These are phyloP conservation scores for Hemiprocne comata DNA, from an alignment of 2,113 vertebrate species.

Conservation along the genomic window DNA sequence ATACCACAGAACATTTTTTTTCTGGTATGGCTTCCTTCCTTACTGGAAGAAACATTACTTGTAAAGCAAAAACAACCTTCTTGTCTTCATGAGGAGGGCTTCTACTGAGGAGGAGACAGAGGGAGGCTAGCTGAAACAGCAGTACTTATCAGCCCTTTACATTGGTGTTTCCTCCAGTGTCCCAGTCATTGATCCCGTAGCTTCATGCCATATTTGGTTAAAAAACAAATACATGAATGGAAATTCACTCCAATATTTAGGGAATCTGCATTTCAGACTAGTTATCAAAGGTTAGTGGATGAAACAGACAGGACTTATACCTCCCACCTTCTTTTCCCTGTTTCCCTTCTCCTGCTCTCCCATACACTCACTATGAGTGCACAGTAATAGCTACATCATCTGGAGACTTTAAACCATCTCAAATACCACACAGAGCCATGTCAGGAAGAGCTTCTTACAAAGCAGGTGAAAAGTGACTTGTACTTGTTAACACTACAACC, in stretches of 20 bases:
- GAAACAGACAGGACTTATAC: not conserved
- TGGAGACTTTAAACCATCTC: not conserved
- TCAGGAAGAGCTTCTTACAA: not conserved
- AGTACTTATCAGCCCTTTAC: not conserved
- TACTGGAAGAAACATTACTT: not conserved
- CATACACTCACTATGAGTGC: fast-evolving
- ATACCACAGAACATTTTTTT: not conserved
- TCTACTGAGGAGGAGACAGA: not conserved
- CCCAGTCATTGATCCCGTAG: not conserved
- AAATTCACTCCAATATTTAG: not conserved
- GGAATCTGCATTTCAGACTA: not conserved
- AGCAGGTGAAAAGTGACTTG: not conserved
- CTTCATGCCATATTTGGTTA: not conserved
- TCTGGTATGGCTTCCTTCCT: not conserved
- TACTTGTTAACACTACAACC: not conserved
- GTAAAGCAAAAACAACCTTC: not conserved
- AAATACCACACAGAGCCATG: not conserved
- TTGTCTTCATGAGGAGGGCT: not conserved
- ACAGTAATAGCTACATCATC: not conserved
- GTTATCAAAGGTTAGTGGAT: not conserved
- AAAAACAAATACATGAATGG: not conserved
- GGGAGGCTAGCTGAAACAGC: not conserved
- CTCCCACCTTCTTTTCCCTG: not conserved
- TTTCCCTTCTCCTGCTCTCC: not conserved
- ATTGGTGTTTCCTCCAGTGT: not conserved